Conservation (phyloP, 2,888 invertebrate genomes). For the Meiosimyza decipiens region DNA sequence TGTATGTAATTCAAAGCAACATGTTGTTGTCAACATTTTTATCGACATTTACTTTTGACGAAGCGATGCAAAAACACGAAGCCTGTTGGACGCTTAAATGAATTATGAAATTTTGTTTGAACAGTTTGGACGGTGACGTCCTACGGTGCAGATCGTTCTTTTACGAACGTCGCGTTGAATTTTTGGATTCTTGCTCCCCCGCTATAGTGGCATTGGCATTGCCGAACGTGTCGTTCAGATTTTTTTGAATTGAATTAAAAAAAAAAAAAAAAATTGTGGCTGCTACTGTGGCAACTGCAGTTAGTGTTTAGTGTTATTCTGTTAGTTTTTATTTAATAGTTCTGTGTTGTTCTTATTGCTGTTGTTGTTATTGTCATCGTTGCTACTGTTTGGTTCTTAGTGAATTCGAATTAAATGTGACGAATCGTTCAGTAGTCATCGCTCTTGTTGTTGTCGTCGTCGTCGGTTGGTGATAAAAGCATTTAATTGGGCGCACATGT, state of each 20-base stretch:
- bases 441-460: neutral
- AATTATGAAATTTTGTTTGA: slow-evolving; percentile 22
- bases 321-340: neutral
- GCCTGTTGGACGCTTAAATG: slow-evolving; percentile 43
- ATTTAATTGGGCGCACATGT: slow-evolving; percentile 27
- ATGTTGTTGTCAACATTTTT: neutral
- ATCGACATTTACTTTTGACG: too few species aligned
- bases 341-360: neutral
- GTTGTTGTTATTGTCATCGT: slow-evolving; percentile 1
- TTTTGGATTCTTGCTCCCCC: neutral
- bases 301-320: too few species aligned
- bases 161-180: slow-evolving; percentile 13
- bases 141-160: slow-evolving; percentile 47
- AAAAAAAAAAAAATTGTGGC: neutral
- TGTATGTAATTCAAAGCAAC: neutral
- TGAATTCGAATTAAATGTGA: slow-evolving; percentile 11
- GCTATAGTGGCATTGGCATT: neutral
- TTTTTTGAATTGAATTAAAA: slow-evolving; percentile 30
- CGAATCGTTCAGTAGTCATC: neutral
- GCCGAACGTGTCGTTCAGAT: slow-evolving; percentile 17
- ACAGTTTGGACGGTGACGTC: slow-evolving; percentile 51
- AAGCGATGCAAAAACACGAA: neutral
- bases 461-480: slow-evolving; percentile 22
- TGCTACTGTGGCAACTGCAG: slow-evolving; percentile 12
- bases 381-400: neutral